Evolutionary conservation across 2,113 vertebrate species (phyloP), one percentile per base, ranked within the genome.

Genomic region (Zapus hudsonius): DNA sequence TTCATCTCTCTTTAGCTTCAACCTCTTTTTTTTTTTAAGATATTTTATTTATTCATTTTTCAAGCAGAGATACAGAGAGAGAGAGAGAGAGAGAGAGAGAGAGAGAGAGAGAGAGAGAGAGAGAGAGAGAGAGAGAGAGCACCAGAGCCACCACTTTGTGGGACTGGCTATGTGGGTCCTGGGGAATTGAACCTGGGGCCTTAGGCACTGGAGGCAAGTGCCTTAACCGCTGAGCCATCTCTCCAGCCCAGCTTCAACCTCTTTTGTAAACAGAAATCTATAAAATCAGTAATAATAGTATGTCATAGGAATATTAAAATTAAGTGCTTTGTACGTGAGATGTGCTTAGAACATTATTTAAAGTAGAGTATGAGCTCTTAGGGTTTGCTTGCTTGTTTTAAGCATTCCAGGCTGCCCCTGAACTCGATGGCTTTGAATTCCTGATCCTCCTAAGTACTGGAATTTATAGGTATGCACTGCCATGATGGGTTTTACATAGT

Each of bases 291-390:
- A 70, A 27, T 15, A 89, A 87, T 25, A 81, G 61, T 42, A 69
- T 27, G 88, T 83, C 47, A 90, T 10, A 76, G 63, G 52, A 95
- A 95, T 63, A 42, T 17, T 76, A n/a, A n/a, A n/a, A 93, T 66
- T 36, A 81, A 85, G 27, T 81, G 63, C 87, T 55, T 86, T 44
- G 15, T 52, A 83, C 59, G 16, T 69, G 31, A 76, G 66, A 85
- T 63, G 52, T 73, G 23, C 33, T 93, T 52, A 66, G 19, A 86
- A 78, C 3, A 85, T 40, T 57, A 73, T 31, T 59, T 80, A 38
- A 31, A 29, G 36, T 3, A 64, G 2, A 90, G 8, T 33, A 90
- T 82, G 22, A 31, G 38, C 16, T 67, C 27, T 40, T 59, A 61
- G 47, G 5, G 4, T 67, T 88, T 76, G 31, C n/a, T 42, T 84